Conservation (phyloP, 2,797 vertebrate species). For the Enteromius afrohamiltoni region DNA sequence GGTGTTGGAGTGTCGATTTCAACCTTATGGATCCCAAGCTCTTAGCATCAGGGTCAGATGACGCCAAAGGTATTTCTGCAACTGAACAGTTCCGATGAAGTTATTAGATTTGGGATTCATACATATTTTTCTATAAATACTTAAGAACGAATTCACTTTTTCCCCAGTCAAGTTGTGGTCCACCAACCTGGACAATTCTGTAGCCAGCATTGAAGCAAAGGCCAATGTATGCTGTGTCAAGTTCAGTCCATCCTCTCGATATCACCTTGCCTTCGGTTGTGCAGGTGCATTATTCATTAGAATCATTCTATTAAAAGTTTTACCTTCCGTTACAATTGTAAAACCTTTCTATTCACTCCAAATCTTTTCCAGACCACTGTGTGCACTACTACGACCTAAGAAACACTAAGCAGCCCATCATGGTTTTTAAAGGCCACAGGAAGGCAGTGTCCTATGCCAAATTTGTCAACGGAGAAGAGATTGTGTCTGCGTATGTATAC, state of each 20-base stretch:
- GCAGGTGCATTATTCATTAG: conserved; percentile 81
- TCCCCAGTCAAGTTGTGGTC: conserved; percentile 95
- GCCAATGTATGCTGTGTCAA: conserved; percentile 99
- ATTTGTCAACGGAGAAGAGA: conserved; percentile 98
- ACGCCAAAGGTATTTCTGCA: conserved; percentile 90
- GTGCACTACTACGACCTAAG: conserved; percentile 99
- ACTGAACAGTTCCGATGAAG: background rate
- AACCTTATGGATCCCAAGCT: conserved; percentile 99
- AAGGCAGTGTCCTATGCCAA: conserved; percentile 99
- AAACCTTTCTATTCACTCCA: background rate
- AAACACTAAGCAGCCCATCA: conserved; percentile 99
- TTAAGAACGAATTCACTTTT: background rate
- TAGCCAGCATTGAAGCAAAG: conserved; percentile 98
- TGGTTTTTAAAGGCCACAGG: conserved; percentile 99
- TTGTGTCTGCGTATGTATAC: conserved; percentile 96
- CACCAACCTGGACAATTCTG: conserved; percentile 97
- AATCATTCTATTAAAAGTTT: background rate
- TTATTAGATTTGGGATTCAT: background rate
- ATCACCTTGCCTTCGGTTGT: conserved; percentile 97
- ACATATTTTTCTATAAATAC: background rate
- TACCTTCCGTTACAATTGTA: background rate
- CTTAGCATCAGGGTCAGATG: conserved; percentile 97
- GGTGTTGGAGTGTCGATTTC: conserved; percentile 99
- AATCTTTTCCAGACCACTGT: conserved; percentile 88
- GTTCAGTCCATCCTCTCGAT: conserved; percentile 96